Evolutionary conservation across 2,113 vertebrate genomes (phyloP), one percentile per base, ranked within the genome.

Genomic region (Cololabis saira): DNA sequence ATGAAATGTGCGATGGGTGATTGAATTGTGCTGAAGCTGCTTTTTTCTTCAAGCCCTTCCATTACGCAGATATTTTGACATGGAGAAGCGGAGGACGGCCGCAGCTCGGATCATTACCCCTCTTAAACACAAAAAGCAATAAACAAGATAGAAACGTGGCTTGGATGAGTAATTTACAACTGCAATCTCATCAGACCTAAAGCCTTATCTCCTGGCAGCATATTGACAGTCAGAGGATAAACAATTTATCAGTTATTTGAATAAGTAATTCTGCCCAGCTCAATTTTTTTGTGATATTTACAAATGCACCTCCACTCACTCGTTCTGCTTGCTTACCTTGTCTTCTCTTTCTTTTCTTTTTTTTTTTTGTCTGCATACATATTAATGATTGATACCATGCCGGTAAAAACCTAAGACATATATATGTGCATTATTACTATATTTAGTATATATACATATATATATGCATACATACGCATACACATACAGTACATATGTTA

Each of bases 11-110:
- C 64, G 59, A 62, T 49, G 72, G 71, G 64, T 80, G 87, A 74
- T 47, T 62, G 81, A 80, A 85, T 80, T 65, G 63, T 85, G 86
- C 83, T 80, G 83, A 88, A 51, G 0, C 13, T 18, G 82, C 74
- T 0, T 67, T 0, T 67, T 83, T 82, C 60, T 53, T 66, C 43
- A 10, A 76, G 73, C 61, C 58, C 64, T 74, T 74, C 76, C 76
- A 73, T 66, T 59, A 67, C 53, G 54, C 56, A 2, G 14, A 74
- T 80, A 79, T 81, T 85, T 73, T 82, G 50, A 85, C 59, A 51
- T 37, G 22, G 60, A 62, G 76, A 59, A 67, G 67, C 16, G 51
- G 59, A 27, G 63, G 55, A 21, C 3, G 48, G 54, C 18, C 19
- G 55, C 15, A 12, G 19, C 37, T 56, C 45, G 59, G 80, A 74